Base-by-base conservation (phyloP, 2,888 invertebrate species). In the Campoletis raptor region DNA sequence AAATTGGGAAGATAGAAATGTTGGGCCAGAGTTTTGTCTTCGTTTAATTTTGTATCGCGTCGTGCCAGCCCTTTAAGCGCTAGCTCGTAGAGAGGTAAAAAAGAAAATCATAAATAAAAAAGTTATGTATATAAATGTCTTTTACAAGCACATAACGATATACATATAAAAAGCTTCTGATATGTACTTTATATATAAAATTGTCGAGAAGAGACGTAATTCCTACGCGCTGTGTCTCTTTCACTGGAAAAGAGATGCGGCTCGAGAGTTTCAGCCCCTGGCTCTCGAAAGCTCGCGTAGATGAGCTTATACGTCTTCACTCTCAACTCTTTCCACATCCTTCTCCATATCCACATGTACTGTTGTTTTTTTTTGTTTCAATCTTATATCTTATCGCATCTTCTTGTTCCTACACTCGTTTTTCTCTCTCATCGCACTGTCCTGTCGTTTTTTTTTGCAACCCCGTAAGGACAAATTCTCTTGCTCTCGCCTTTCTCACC, bases 401-500 rank as follows among this genome's bases (percentile, higher is more conserved):
- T 57, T 70, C 61, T 54, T 78, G 64, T 67, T 48, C 70, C 42
- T 73, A 40, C 36, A 18, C 57, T 67, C 70, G 7, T 24, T 45
- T 40, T 78, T 40, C 64, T 45, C 45, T 42, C 30, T 24, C 24
- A 61, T 42, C 61, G 40, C 42, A 45, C 78, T 82, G 84, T 83
- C 85, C 85, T 77, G 76, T 85, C 87, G 81, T 89, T 83, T 85
- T 84, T 78, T 84, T 78, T 88, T 77, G 85, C 82, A 83, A 83
- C 88, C 85, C 88, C 86, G 70, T 72, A 74, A 76, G 76, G 79
- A 87, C 81, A 81, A 69, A 61, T 88, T 88, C 86, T 87, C 89
- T 85, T 81, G 54, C 57, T 76, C 52, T 81, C 77, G 52, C 37
- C 76, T 74, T 67, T 67, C 82, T 72, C 72, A 77, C 76, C 72